Percentiles rank a stretch among this genome's conserved stretches.
These are phyloP conservation scores for Drosophila mauritiana DNA, from an alignment of 1,140 invertebrate genomes.

Conservation along the genomic window DNA sequence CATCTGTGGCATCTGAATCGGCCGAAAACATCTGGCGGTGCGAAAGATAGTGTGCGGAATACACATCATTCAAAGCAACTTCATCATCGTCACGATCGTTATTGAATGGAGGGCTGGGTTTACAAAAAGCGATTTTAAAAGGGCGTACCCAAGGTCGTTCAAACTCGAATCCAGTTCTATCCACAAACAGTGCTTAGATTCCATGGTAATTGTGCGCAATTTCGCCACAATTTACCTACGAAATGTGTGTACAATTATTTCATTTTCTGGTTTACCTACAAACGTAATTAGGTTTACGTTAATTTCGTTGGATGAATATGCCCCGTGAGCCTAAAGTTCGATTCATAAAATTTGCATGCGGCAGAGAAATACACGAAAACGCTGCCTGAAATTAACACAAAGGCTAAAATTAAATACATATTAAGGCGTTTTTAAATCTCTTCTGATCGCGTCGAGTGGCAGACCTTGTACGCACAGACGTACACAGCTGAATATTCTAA, in stretches of 20 bases:
- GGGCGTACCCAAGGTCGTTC: slow-evolving; percentile 7
- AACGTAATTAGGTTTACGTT: slow-evolving; percentile 1
- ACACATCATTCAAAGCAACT: slow-evolving; percentile 12
- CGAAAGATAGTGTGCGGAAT: slow-evolving; percentile 25
- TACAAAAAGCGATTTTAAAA: not conserved
- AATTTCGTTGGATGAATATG: slow-evolving; percentile 4
- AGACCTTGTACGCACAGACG: slow-evolving; percentile 44
- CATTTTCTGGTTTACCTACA: not conserved
- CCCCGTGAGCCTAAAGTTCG: not conserved
- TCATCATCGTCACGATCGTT: slow-evolving; percentile 7
- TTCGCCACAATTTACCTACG: slow-evolving; percentile 1
- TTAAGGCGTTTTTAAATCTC: slow-evolving; percentile 42
- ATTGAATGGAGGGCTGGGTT: slow-evolving; percentile 1
- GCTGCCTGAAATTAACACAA: slow-evolving; percentile 32
- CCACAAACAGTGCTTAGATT: not conserved
- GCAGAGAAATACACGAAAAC: not conserved
- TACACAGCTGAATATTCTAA: slow-evolving; percentile 40
- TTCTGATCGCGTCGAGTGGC: slow-evolving; percentile 21
- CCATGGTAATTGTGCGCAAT: slow-evolving; percentile 11
- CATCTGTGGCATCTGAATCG: slow-evolving; percentile 45
- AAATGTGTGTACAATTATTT: slow-evolving; percentile 14
- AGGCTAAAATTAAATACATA: slow-evolving; percentile 53
- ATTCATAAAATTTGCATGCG: slow-evolving; percentile 21
- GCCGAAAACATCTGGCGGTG: slow-evolving; percentile 64
- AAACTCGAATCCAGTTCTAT: slow-evolving; percentile 2